Base-by-base conservation (phyloP, 2,888 invertebrate genomes). In the Watsonalla binaria region DNA sequence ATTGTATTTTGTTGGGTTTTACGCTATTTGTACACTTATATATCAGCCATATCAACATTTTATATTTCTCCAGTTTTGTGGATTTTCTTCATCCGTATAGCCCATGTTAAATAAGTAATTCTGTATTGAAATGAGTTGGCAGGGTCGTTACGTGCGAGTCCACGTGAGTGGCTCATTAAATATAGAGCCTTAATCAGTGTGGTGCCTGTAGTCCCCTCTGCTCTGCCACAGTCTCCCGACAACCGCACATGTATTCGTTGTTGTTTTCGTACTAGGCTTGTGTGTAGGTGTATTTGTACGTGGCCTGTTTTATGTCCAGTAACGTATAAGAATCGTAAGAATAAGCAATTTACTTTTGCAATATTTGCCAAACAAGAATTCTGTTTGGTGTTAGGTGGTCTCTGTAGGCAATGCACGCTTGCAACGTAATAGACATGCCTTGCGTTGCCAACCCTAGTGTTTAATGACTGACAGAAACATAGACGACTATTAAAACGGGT, bases 101-200 rank as follows among this genome's bases (percentile, higher is more conserved):
- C 52, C 42, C 8, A 11, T 60, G 71, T 74, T 76, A 70, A 82
- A 84, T 82, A 83, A 80, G 76, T 77, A 77, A 73, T 72, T 72
- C 66, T 70, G 76, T 83, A 87, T 86, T 83, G 84, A 87, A 86
- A 85, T 85, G 84, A 87, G 84, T 84, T 82, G 80, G 82, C 79
- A 65, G 73, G 74, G 76, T 75, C 66, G 81, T 75, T 72, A 70
- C 57, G 67, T 74, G 69, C 74, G 74, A 72, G 74, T 72, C 78
- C 80, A 76, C 72, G 81, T 80, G 83, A 85, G 86, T 80, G 82
- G 78, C 80, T 84, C 88, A 88, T 90, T 82, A 89, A 89, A 88
- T 85, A 89, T 90, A 85, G 68, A 90, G 79, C 78, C 74, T 83
- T 86, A 89, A 90, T 90, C 87, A 89, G 85, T 78, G 49, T 49